Conservation (phyloP, 2,113 vertebrate species). For the Cololabis saira region DNA sequence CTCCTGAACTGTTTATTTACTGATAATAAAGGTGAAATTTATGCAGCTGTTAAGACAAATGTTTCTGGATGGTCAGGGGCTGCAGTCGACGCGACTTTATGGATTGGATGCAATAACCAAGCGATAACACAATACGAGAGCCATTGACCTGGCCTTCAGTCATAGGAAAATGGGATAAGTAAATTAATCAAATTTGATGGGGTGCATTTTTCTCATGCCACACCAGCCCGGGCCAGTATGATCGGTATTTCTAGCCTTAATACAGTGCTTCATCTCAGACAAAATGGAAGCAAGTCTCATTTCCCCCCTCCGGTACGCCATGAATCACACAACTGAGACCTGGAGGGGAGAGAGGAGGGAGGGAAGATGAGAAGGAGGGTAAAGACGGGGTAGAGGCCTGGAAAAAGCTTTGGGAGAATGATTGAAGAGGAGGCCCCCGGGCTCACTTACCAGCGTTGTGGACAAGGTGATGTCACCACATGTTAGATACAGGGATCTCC, state of each 20-base stretch:
- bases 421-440: slow-evolving; percentile 53
- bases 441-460: slow-evolving; percentile 50
- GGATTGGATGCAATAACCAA: slow-evolving; percentile 51
- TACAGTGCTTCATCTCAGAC: slow-evolving; percentile 22
- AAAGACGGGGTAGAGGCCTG: slow-evolving; percentile 23
- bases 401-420: slow-evolving; percentile 3
- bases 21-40: slow-evolving; percentile 67
- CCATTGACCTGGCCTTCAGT: slow-evolving; percentile 45
- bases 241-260: slow-evolving; percentile 32
- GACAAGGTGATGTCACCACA: slow-evolving; percentile 74
- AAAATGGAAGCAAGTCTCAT: slow-evolving; percentile 11
- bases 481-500: slow-evolving; percentile 55
- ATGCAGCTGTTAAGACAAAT: slow-evolving; percentile 60
- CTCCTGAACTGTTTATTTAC: slow-evolving; percentile 67
- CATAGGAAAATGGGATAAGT: slow-evolving; percentile 58
- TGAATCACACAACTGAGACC: slow-evolving; percentile 52
- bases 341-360: neutral
- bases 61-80: slow-evolving; percentile 49
- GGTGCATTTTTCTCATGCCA: slow-evolving; percentile 42
- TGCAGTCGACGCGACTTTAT: slow-evolving; percentile 49
- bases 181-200: slow-evolving; percentile 64
- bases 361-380: neutral
- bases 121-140: slow-evolving; percentile 60
- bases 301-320: slow-evolving; percentile 23
- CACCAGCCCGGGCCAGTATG: slow-evolving; percentile 6